Evolutionary conservation across 2,888 invertebrate species (phyloP), one percentile per base, ranked within the genome.

Genomic region (Xanthia icteritia): DNA sequence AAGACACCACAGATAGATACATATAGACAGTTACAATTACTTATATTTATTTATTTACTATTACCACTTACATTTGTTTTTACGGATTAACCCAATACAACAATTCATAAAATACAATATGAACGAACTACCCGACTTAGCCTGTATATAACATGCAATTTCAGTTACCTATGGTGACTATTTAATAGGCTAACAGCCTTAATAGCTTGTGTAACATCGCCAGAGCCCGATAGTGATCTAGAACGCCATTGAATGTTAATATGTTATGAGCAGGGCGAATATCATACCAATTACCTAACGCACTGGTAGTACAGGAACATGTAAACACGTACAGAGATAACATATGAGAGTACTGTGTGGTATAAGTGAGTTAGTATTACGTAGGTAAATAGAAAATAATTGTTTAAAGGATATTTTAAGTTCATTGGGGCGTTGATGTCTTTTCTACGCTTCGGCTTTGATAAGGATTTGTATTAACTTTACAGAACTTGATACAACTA

Each of bases 221-320:
- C 27, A 6, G 54, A 68, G 63, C 54, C n/a, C 11, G 86, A 87
- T 87, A 86, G 31, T 13, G 56, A 87, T 87, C 86, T 83, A 83
- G 88, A 79, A n/a, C 70, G 77, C 51, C 45, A 76, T 80, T 70
- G 81, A 84, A 83, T 81, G 84, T 84, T 83, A 83, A 83, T 82
- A 79, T 79, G 79, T 84, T 84, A 84, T 75, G 72, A 78, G 83
- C 77, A 31, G 72, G 65, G 81, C 54, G 77, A 56, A 76, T 72
- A 83, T 72, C 39, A 60, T 77, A 81, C 63, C 83, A 83, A 81
- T 82, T 82, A 81, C 67, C 60, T 81, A 36, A 77, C 83, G 63
- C 67, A 65, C 23, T 61, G 8, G 5, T 58, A 4, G 58, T 23
- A 61, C 23, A 42, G 42, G 74, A 15, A 8, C 81, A 45, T 79